These are phyloP conservation scores for Brachyalestes nurse DNA, from an alignment of 2,797 vertebrate species.

Conservation along the genomic window DNA sequence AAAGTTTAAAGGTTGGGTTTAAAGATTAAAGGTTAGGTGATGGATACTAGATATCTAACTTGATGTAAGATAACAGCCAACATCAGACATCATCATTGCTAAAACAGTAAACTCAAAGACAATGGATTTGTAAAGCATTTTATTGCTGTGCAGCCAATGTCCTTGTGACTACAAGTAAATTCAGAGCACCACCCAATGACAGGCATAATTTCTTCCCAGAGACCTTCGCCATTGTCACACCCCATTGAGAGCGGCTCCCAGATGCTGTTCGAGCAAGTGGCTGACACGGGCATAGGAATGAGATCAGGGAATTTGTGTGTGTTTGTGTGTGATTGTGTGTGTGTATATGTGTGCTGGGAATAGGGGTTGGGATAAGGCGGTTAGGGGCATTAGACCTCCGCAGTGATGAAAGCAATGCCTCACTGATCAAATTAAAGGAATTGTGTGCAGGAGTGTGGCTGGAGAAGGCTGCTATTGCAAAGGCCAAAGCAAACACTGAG, in stretches of 20 bases:
- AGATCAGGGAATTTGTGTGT: constrained; percentile 67
- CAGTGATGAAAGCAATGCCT: constrained; percentile 86
- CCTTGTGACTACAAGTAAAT: constrained; percentile 39
- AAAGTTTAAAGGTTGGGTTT: no score
- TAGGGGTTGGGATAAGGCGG: constrained; percentile 84
- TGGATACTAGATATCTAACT: no score
- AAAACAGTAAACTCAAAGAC: neutral
- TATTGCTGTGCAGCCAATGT: neutral
- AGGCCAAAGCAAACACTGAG: constrained; percentile 83
- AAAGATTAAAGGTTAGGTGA: no score
- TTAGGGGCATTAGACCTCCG: constrained; percentile 90
- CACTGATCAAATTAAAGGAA: constrained; percentile 86
- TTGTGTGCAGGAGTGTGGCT: constrained; percentile 85
- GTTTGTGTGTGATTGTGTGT: constrained; percentile 67
- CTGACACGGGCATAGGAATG: constrained; percentile 61
- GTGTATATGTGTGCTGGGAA: constrained; percentile 56
- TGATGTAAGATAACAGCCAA: no score
- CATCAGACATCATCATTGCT: no score
- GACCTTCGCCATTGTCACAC: constrained; percentile 68
- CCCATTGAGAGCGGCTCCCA: constrained; percentile 67
- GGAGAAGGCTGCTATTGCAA: constrained; percentile 82
- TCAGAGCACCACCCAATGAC: constrained; percentile 58
- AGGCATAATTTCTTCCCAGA: constrained; percentile 63
- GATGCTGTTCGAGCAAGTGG: constrained; percentile 58
- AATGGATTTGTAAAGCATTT: neutral